phyloP scores from a whole-genome alignment of 2,797 vertebrate species.

The Sciurus carolinensis region DNA sequence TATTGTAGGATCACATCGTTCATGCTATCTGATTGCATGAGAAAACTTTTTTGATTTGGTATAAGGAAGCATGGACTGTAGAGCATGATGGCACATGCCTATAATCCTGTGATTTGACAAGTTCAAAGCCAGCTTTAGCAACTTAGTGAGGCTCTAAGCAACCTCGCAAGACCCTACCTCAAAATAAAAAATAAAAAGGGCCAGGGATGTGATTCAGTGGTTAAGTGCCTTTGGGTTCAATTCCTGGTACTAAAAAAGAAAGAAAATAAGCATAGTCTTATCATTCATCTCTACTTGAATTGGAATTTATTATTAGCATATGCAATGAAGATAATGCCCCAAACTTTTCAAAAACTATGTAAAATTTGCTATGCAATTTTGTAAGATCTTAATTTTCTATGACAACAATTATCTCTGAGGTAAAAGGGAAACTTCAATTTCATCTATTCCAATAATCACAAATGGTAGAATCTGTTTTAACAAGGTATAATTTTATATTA shows the following conservation, averaged over 20 bases:
- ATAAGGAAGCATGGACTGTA: not conserved
- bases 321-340: not conserved
- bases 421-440: not conserved
- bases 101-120: too few species aligned
- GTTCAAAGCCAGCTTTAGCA: too few species aligned
- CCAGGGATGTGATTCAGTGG: too few species aligned
- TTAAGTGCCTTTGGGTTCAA: too few species aligned
- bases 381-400: not conserved
- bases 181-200: too few species aligned
- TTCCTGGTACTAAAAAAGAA: too few species aligned
- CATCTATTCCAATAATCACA: not conserved
- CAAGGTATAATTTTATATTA: not conserved
- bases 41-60: not conserved
- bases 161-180: too few species aligned
- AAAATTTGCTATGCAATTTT: not conserved
- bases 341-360: not conserved
- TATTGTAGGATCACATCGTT: too few species aligned
- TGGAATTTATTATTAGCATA: conserved; percentile 1
- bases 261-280: not conserved
- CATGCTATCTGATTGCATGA: not conserved
- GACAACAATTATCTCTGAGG: not conserved
- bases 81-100: too few species aligned
- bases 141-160: too few species aligned
- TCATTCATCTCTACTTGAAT: not conserved
- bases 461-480: not conserved